Base-by-base conservation (phyloP, 2,113 vertebrate genomes). In the Rallus limicola region DNA sequence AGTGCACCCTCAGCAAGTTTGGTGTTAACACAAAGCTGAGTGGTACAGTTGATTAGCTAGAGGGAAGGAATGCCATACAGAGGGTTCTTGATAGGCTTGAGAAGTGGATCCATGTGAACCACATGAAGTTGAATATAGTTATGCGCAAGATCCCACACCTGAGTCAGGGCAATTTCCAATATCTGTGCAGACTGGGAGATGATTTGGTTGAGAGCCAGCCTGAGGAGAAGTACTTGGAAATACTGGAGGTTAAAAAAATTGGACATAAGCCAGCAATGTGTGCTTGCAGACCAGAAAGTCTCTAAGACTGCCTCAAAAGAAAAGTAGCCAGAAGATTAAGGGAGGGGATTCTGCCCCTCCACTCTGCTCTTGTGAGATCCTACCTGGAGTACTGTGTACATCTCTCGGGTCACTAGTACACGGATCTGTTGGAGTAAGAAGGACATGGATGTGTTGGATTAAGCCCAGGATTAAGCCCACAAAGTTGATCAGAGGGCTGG, bases 271-370 rank as follows among this genome's bases (percentile, higher is more conserved):
- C 8, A 15, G 5, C 33, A 53, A n/a, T 19, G 15, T 50, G 15
- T 0, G 0, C 8, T 53, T 19, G 5, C 33, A 38, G 36, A 3
- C 1, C 18, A 53, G 70, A 76, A 89, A n/a, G 15, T 2, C 23
- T 23, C 18, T 46, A 24, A 28, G 55, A 6, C 23, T 55, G 13
- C 38, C 62, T 2, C 33, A 44, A 24, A 50, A 82, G 8, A 23
- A n/a, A 3, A 0, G 0, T 55, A 24, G 5, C 3, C 48, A 70
- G 28, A 7, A 69, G 19, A 15, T 11, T 0, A 0, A 60, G 20
- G 18, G 15, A 60, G n/a, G 11, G 9, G 46, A 40, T 46, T 82
- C 46, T 60, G 4, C 6, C 17, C 7, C 44, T 23, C 17, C 18
- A 5, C 15, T n/a, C 48, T 2, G 1, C 10, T 42, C 21, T 59